Conservation (phyloP, 2,797 vertebrate genomes). For the Mus minutoides region DNA sequence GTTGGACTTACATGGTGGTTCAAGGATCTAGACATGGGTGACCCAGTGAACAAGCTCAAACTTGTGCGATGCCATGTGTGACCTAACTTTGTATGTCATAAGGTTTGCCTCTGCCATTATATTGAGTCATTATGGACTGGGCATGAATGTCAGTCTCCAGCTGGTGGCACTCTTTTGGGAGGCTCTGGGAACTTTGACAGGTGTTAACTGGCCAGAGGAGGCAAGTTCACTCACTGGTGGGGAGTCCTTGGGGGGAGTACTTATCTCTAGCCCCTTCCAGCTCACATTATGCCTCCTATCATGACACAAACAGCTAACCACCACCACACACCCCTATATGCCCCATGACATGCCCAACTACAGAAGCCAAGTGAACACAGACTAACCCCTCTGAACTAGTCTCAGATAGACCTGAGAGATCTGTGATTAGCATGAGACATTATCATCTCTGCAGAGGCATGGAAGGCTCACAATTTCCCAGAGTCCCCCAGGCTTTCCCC, state of each 20-base stretch:
- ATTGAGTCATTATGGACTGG: neutral
- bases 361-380: neutral
- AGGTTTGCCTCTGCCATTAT: neutral
- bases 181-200: neutral
- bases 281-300: neutral
- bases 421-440: neutral
- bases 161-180: neutral
- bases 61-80: neutral
- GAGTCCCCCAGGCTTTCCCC: neutral
- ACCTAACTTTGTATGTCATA: neutral
- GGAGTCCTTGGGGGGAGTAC: too few relatives aligned
- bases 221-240: neutral
- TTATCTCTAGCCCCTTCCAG: neutral
- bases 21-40: neutral
- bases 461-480: neutral
- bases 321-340: neutral
- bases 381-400: neutral
- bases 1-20: neutral
- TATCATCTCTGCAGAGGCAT: neutral
- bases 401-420: constrained; percentile 19
- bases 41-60: neutral
- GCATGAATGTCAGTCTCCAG: neutral
- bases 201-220: neutral
- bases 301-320: neutral
- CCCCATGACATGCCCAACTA: neutral